Percentiles rank a stretch among this genome's conserved stretches.
phyloP scores from a whole-genome alignment of 2,113 vertebrate species.

The Catharus fuscescens region DNA sequence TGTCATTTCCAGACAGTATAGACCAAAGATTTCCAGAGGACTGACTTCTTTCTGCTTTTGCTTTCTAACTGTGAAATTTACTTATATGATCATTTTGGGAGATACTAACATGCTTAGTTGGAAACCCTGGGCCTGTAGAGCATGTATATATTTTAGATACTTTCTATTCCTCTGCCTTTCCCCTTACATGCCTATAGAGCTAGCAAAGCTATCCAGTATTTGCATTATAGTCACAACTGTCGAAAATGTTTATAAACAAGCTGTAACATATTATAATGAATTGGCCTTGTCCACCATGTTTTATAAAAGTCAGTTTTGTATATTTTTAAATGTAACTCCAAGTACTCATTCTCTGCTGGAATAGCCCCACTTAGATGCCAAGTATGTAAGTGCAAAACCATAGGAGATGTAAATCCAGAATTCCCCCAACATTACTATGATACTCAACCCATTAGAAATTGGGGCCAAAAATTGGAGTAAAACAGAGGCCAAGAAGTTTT shows the following conservation, averaged over 20 bases:
- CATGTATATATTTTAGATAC: neutral
- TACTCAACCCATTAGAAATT: neutral
- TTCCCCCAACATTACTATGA: neutral
- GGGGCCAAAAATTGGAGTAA: neutral
- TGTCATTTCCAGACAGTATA: neutral
- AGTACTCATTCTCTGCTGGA: neutral
- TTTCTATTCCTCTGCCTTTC: neutral
- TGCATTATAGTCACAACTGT: neutral
- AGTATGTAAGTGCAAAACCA: neutral
- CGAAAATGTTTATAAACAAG: neutral
- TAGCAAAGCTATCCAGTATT: neutral
- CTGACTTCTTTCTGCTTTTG: neutral
- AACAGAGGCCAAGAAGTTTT: neutral
- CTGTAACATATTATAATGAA: neutral
- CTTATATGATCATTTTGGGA: neutral
- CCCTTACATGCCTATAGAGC: neutral
- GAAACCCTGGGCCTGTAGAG: neutral
- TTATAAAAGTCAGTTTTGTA: neutral
- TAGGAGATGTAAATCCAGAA: neutral
- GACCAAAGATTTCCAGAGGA: neutral
- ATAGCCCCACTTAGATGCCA: neutral
- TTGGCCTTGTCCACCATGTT: neutral
- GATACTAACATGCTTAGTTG: neutral
- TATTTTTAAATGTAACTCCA: neutral
- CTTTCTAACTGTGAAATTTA: neutral